Base-by-base conservation (phyloP, 2,113 vertebrate species). In the Sceloporus undulatus region DNA sequence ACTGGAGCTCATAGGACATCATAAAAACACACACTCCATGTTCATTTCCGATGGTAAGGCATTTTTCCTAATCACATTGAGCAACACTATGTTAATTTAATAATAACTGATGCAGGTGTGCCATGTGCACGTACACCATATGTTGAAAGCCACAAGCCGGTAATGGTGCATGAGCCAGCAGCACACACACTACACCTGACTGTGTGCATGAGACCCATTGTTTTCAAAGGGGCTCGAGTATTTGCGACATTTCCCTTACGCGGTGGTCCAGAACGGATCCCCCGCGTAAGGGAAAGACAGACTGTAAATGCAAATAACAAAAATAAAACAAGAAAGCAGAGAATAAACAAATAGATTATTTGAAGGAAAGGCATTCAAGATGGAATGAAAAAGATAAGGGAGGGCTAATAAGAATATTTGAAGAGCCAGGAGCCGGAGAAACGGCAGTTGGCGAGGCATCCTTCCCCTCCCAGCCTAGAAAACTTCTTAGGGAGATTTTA, bases 401-500 rank as follows among this genome's bases (percentile, higher is more conserved):
- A 29, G 76, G 23, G 25, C 74, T 84, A 9, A 2, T 48, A 78
- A 9, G 2, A 8, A 9, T 75, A 7, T 52, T 52, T 87, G 83
- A 86, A 90, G 87, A 81, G 23, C 1, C n/a, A n/a, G 7, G 14
- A 77, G 19, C 40, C 34, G 79, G 78, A 29, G 85, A 66, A 88
- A 87, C 1, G 80, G 34, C 1, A 23, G 66, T 11, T n/a, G 74
- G 40, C 54, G 59, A n/a, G 3, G 74, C 54, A 25, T 34, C 8
- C 59, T 13, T 34, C 86, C 82, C 59, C 13, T 34, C 87, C 79
- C 52, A 19, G 83, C 48, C 5, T 48, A 74, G 84, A 78, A 87
- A 79, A 59, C 84, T 68, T 86, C 71, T 86, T 85, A 77, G 48
- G 73, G 82, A 89, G 79, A 79, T 66, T 87, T 87, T 77, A 87